Conservation (phyloP, 2,113 vertebrate species). For the Xerus inauris region DNA sequence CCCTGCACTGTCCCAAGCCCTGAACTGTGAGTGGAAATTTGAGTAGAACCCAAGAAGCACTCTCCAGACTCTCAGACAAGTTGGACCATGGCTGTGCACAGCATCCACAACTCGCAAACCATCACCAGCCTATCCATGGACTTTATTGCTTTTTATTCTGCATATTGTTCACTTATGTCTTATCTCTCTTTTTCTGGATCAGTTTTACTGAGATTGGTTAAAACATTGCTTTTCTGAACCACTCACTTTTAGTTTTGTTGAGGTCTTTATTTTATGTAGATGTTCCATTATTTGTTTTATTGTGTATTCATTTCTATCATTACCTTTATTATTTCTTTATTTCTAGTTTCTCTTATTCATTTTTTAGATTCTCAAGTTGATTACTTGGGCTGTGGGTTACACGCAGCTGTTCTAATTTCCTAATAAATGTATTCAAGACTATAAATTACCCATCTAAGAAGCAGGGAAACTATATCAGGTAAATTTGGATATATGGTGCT, state of each 20-base stretch:
- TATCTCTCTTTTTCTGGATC: background rate
- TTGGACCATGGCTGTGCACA: background rate
- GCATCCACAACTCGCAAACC: background rate
- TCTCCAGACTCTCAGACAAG: background rate
- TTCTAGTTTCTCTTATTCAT: background rate
- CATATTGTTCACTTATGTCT: background rate
- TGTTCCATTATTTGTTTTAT: background rate
- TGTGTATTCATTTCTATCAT: background rate
- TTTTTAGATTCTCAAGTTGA: constrained; percentile 24
- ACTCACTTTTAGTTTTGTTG: background rate
- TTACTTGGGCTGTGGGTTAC: constrained; percentile 32
- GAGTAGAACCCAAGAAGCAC: background rate
- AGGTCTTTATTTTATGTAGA: background rate
- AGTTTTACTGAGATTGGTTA: background rate
- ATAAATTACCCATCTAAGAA: constrained; percentile 44
- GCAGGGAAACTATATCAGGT: background rate
- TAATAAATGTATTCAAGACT: constrained; percentile 1
- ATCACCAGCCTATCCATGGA: background rate
- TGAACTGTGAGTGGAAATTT: background rate
- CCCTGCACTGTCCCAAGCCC: background rate
- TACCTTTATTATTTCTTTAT: constrained; percentile 27
- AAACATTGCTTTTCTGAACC: background rate
- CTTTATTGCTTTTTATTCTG: background rate
- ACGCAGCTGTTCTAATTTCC: constrained; percentile 29
- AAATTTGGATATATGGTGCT: background rate